phyloP scores from a whole-genome alignment of 2,113 vertebrate species.

The Aleadryas rufinucha region DNA sequence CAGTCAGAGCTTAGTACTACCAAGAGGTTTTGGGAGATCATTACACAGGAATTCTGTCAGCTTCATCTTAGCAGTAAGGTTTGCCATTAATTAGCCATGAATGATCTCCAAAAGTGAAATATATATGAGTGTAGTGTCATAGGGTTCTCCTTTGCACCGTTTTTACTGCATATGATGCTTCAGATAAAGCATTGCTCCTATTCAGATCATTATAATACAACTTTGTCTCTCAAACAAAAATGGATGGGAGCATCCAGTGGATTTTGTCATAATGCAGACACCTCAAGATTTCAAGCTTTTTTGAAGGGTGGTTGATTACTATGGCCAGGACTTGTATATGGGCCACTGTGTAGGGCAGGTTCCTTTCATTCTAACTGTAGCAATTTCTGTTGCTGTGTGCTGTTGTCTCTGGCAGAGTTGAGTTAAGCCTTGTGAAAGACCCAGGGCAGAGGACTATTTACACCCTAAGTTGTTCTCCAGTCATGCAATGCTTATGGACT shows the following conservation, averaged over 20 bases:
- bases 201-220: background rate
- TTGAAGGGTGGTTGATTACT: background rate
- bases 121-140: background rate
- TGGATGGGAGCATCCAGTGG: background rate
- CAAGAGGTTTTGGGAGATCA: background rate
- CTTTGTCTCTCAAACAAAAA: background rate
- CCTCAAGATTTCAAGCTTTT: background rate
- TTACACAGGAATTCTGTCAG: background rate
- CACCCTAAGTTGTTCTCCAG: fast-evolving
- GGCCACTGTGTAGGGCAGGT: background rate
- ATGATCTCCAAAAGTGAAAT: background rate
- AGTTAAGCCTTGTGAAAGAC: background rate
- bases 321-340: background rate
- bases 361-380: background rate
- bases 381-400: background rate
- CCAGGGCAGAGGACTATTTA: background rate
- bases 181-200: background rate
- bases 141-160: background rate
- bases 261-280: background rate
- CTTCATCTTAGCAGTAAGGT: background rate
- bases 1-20: background rate
- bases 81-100: background rate
- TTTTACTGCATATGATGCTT: background rate
- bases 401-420: background rate
- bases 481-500: background rate